A percentile compares a stretch with the other conserved stretches of the same genome.
Evolutionary conservation across 2,113 vertebrate species (phyloP).

Genomic region (Dolichotis patagonum): DNA sequence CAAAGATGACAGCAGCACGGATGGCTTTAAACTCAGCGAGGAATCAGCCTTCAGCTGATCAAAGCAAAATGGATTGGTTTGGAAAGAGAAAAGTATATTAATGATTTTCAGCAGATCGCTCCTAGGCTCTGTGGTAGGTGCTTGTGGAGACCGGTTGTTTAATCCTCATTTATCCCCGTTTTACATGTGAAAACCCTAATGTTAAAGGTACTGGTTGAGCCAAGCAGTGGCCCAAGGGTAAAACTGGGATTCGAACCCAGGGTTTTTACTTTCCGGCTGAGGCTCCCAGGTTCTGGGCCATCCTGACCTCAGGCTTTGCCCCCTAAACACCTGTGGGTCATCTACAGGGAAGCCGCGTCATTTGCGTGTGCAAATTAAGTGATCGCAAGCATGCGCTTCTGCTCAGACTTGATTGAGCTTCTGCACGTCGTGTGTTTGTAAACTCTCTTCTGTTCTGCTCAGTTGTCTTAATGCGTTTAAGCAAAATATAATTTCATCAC

Average conservation of each 20-base stretch:
- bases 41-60: neutral
- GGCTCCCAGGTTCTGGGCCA: neutral
- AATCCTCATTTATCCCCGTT: neutral
- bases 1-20: neutral
- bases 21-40: neutral
- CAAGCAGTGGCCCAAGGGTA: rapidly evolving
- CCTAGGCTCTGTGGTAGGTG: rapidly evolving
- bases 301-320: neutral
- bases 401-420: neutral
- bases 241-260: neutral
- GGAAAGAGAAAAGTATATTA: neutral
- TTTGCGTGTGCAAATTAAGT: neutral
- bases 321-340: neutral
- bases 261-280: rapidly evolving
- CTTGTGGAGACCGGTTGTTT: neutral
- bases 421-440: rapidly evolving
- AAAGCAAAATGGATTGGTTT: neutral
- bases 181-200: neutral
- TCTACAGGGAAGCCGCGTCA: neutral
- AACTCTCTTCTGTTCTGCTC: neutral
- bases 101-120: neutral
- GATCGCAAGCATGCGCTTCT: rapidly evolving
- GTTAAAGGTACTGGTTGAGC: neutral
- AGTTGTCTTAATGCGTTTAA: constrained; percentile 8
- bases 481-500: neutral